These are phyloP conservation scores for Caenorhabditis zanzibari DNA, from an alignment of 2,888 invertebrate species.

Conservation along the genomic window DNA sequence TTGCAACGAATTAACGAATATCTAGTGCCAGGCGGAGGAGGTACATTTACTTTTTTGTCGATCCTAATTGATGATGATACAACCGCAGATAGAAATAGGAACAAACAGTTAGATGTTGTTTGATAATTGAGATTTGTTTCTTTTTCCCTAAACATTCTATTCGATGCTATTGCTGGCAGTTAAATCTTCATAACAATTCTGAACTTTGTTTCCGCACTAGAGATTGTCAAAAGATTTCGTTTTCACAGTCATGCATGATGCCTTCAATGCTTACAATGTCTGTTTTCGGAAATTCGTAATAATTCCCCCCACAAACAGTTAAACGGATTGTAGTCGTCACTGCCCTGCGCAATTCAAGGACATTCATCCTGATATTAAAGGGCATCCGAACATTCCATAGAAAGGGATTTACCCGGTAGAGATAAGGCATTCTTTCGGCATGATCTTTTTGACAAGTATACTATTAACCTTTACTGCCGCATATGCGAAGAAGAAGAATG, in stretches of 20 bases:
- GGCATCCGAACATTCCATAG: slow-evolving; percentile 48
- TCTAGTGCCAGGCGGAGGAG: slow-evolving; percentile 55
- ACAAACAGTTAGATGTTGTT: slow-evolving; percentile 41
- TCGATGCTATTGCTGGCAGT: not conserved
- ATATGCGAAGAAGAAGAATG: slow-evolving; percentile 78
- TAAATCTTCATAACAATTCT: slow-evolving; percentile 3
- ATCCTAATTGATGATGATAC: slow-evolving; percentile 56
- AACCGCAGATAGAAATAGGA: slow-evolving; percentile 4
- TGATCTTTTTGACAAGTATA: not conserved
- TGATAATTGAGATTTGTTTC: slow-evolving; percentile 24
- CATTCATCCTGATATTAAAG: slow-evolving; percentile 48
- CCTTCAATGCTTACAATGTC: slow-evolving; percentile 2
- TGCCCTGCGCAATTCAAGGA: slow-evolving; percentile 46
- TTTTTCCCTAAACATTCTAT: not conserved
- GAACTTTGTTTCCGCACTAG: slow-evolving; percentile 38
- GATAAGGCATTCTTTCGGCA: slow-evolving; percentile 23
- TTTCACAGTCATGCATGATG: slow-evolving; percentile 51
- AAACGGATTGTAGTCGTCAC: slow-evolving; percentile 49
- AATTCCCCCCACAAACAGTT: slow-evolving; percentile 41
- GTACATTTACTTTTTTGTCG: slow-evolving; percentile 37
- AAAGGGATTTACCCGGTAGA: slow-evolving; percentile 44
- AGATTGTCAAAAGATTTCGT: slow-evolving; percentile 32
- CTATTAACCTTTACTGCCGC: slow-evolving; percentile 78
- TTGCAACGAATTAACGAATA: slow-evolving; percentile 33
- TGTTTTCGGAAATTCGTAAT: slow-evolving; percentile 53